phyloP scores from a whole-genome alignment of 2,113 vertebrate genomes.

The Leptocoma aspasia region DNA sequence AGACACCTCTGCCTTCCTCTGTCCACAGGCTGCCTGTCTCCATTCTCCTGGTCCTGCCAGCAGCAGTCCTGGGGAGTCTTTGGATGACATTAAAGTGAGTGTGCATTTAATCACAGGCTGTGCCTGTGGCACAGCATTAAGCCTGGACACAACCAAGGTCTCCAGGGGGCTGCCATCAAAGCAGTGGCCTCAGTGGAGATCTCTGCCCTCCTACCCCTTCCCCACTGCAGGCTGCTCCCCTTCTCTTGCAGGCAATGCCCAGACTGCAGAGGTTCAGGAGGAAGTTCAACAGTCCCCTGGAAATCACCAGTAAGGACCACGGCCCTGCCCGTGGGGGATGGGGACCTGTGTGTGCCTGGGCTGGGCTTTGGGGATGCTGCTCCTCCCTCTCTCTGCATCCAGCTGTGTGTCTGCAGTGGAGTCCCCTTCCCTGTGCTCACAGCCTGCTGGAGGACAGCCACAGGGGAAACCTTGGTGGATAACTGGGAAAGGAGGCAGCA shows the following conservation, averaged over 20 bases:
- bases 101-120: neutral
- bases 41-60: neutral
- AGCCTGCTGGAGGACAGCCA: neutral
- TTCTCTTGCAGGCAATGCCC: neutral
- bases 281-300: constrained; percentile 46
- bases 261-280: constrained; percentile 14
- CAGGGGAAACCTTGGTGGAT: neutral
- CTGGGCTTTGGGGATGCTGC: neutral
- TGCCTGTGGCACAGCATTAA: fast-evolving
- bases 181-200: neutral
- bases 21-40: constrained; percentile 39
- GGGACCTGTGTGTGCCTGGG: neutral
- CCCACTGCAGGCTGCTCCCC: neutral
- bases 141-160: neutral
- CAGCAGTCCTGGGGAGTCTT: neutral
- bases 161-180: neutral
- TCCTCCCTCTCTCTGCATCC: neutral
- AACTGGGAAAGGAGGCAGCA: neutral
- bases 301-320: constrained; percentile 25
- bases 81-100: constrained; percentile 11
- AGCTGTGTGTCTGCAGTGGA: neutral
- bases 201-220: neutral
- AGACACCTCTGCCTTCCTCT: neutral
- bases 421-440: neutral
- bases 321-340: fast-evolving